Conservation (phyloP, 2,888 invertebrate species). For the Melanostoma scalare region DNA sequence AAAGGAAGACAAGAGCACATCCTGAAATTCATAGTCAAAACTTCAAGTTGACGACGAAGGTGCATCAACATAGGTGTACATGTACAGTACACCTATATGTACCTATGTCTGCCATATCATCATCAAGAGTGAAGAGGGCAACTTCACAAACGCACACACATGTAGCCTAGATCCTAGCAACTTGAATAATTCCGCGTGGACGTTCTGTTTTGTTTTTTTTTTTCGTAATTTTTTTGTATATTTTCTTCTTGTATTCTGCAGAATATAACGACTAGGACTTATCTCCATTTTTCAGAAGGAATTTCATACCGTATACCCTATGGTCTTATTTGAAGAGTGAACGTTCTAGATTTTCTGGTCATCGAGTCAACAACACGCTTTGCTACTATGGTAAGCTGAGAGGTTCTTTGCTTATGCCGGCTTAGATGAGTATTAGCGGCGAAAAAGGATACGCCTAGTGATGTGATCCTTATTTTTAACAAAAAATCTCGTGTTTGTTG, state of each 20-base stretch:
- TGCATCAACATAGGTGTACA: conserved; percentile 32
- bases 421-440: conserved; percentile 64
- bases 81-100: conserved; percentile 1
- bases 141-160: conserved; percentile 28
- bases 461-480: conserved; percentile 59
- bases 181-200: conserved; percentile 54
- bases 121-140: conserved; percentile 28
- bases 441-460: conserved; percentile 61
- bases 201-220: conserved; percentile 44
- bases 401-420: conserved; percentile 46
- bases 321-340: conserved; percentile 51
- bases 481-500: conserved; percentile 60
- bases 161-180: conserved; percentile 3
- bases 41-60: conserved; percentile 67
- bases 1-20: conserved; percentile 49
- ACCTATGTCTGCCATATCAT: conserved; percentile 26
- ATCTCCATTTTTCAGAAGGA: conserved; percentile 34
- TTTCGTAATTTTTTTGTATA: neutral
- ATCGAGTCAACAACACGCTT: conserved; percentile 64
- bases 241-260: conserved; percentile 8
- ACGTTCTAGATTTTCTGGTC: conserved; percentile 68
- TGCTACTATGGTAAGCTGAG: conserved; percentile 23
- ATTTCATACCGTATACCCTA: conserved; percentile 3
- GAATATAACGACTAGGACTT: conserved; percentile 31
- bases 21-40: conserved; percentile 65